A percentile compares a stretch with the other conserved stretches of the same genome.
These are phyloP conservation scores for Ginglymostoma cirratum DNA, from an alignment of 2,113 vertebrate genomes.

Conservation along the genomic window DNA sequence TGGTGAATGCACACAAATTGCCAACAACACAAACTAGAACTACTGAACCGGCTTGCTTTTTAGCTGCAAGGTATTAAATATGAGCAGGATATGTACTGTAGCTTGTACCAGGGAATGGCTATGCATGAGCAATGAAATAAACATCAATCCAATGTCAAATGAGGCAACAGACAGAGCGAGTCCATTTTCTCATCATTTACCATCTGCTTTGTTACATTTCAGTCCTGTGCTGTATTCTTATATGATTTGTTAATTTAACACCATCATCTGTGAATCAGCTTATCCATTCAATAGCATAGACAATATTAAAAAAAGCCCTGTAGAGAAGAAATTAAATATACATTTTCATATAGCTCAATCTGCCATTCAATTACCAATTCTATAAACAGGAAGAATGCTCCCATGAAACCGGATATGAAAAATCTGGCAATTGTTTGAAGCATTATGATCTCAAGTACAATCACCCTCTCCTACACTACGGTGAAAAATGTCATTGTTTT, in stretches of 20 bases:
- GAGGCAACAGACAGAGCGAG: not conserved
- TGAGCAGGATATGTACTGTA: not conserved
- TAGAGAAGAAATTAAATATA: slow-evolving; percentile 12
- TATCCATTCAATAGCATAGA: not conserved
- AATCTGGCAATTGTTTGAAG: not conserved
- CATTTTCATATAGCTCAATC: not conserved
- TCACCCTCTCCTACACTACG: not conserved
- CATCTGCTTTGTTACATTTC: not conserved
- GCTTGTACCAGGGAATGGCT: not conserved
- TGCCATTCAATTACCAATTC: not conserved
- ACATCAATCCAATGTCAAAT: not conserved
- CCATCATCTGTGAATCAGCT: slow-evolving; percentile 10
- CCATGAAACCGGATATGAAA: not conserved
- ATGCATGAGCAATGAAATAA: not conserved
- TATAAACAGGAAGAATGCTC: not conserved
- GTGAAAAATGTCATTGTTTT: not conserved
- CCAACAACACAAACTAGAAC: not conserved
- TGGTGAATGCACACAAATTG: not conserved
- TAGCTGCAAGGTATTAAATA: not conserved
- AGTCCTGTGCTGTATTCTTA: not conserved
- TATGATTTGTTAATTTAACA: slow-evolving; percentile 18
- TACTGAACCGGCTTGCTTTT: not conserved
- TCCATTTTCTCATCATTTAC: slow-evolving; percentile 16
- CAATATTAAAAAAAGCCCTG: not conserved
- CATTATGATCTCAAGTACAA: not conserved